Evolutionary conservation across 1,140 invertebrate genomes (phyloP).

Genomic region (Ceratosolen solmsi): DNA sequence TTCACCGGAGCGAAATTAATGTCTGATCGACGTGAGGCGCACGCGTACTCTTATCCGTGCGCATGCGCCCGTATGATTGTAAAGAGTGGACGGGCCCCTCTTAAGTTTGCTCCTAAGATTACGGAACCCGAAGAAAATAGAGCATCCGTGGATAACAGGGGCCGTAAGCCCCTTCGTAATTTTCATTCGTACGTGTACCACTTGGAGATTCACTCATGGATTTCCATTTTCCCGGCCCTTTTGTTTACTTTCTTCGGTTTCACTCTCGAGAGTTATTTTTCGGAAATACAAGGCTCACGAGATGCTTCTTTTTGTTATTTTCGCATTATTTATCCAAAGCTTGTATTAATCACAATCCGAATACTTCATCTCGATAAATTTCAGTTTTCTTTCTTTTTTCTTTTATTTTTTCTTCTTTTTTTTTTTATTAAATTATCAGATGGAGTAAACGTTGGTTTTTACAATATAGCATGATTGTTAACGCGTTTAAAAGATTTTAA

Average conservation of each 20-base stretch:
- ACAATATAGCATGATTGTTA: too few species aligned
- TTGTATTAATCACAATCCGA: too few species aligned
- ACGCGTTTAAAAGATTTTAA: too few species aligned
- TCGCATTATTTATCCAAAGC: not conserved
- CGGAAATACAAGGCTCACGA: not conserved
- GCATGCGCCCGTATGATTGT: not conserved
- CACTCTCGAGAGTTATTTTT: not conserved
- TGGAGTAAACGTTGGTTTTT: too few species aligned
- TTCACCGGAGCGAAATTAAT: not conserved
- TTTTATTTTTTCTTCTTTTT: too few species aligned
- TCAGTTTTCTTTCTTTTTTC: too few species aligned
- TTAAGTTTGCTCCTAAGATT: conserved; percentile 59
- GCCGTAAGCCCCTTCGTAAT: conserved; percentile 27
- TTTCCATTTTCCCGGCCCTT: not conserved
- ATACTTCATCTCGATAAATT: too few species aligned
- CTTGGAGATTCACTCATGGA: not conserved
- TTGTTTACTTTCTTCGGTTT: conserved; percentile 4
- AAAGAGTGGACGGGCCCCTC: conserved; percentile 30
- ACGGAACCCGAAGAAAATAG: conserved; percentile 17
- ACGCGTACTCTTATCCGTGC: conserved; percentile 2
- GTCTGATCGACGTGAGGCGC: not conserved
- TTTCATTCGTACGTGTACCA: conserved; percentile 38
- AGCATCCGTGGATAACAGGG: not conserved
- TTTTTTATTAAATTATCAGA: too few species aligned
- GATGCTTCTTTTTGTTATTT: not conserved